Base-by-base conservation (phyloP, 2,797 vertebrate species). In the Prionace glauca region DNA sequence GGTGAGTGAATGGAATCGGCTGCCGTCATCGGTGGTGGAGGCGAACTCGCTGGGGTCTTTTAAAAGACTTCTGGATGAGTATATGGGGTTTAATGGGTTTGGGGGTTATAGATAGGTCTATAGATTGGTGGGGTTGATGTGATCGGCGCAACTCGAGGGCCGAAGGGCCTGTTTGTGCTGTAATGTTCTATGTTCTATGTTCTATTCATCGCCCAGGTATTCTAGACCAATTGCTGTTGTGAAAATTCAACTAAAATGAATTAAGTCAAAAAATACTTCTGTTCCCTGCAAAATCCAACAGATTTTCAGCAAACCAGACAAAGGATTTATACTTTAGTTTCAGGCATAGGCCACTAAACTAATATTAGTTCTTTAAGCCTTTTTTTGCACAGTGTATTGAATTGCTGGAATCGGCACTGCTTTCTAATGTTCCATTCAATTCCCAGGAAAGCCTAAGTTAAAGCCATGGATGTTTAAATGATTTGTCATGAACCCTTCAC, bases 271-370 rank as follows among this genome's bases (percentile, higher is more conserved):
- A 24, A 69, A 69, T 92, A 92, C 29, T 22, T 69, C 32, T 92
- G 29, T 22, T 65, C 12, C n/a, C 60, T 69, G 26, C 32, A 11
- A 29, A 90, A 94, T 36, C 67, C 65, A 94, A 14, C 91, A 11
- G 0, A 29, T 69, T 94, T 71, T 94, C 65, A 69, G 87, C 87
- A 90, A 62, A 45, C 45, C 91, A 45, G 36, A 94, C 9, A 71
- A 69, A 94, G 87, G 20, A 71, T 94, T 94, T 67, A 71, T 94
- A 71, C 65, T 94, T 90, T 26, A 88, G 16, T 90, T 90, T 56
- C 2, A 32, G 50, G 29, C 24, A 41, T 41, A 26, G 65, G 71
- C n/a, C 22, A 24, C n/a, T 94, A 45, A 94, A 69, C 91, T 71
- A 41, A 71, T 71, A 45, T 69, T 94, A 71, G n/a, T 41, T 11